Base-by-base conservation (phyloP, 2,888 invertebrate genomes). In the Mamestra brassicae region DNA sequence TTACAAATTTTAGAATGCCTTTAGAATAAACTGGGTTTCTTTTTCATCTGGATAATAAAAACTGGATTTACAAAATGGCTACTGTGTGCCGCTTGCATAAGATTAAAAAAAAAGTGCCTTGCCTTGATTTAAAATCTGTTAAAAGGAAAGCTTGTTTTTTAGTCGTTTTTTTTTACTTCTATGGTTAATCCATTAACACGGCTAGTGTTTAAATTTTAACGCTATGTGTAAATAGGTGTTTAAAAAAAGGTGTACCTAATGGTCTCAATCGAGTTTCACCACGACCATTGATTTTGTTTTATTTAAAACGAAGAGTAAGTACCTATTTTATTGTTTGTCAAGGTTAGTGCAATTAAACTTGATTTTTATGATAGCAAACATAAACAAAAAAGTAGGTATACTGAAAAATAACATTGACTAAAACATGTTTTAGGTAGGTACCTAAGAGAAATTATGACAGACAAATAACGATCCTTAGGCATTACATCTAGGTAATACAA, bases 81-180 rank as follows among this genome's bases (percentile, higher is more conserved):
- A 45, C 42, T n/a, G 68, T 70, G 67, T 60, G 34, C 71, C 57
- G 60, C 54, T 74, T 76, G 66, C 68, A 79, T 65, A 42, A 63
- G 47, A 71, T 55, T 54, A 61, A 83, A 80, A 74, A 84, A 52
- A 62, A 63, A 57, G 71, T 55, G 60, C 13, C 26, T 76, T 64
- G 61, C 81, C 84, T 85, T 76, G 81, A 75, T 69, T 66, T 73
- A 17, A 10, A 55, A 26, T 6, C 6, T 38, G 4, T 74, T 6
- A 62, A 71, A 64, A 74, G 57, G 42, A 1, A 42, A 68, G 10
- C 63, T 70, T 64, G 38, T 71, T 65, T 79, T 62, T 66, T 45
- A 17, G 52, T 45, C 0, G 0, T 45, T 71, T 69, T 60, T 10
- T 58, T 79, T 58, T 58, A 5, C 0, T 45, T 61, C 55, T 60